Percentiles rank a stretch among this genome's conserved stretches.
Conservation (phyloP, 2,797 vertebrate genomes). For the Poeciliopsis gracilis region DNA sequence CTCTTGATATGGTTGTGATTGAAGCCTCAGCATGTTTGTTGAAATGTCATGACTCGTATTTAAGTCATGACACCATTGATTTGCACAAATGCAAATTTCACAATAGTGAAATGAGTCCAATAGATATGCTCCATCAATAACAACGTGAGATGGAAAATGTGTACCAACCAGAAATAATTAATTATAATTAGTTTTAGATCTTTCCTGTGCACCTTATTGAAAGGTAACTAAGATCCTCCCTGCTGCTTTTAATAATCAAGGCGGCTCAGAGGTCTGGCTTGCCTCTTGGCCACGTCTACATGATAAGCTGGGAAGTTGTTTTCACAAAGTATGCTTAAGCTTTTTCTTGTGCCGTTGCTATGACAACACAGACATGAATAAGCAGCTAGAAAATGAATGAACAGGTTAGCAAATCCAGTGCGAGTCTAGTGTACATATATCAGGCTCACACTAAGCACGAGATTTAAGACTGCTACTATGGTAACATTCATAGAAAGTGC, state of each 20-base stretch:
- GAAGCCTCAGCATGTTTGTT: not conserved
- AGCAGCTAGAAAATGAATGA: constrained; percentile 2
- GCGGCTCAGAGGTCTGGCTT: not conserved
- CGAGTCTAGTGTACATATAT: constrained; percentile 1
- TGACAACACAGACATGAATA: constrained; percentile 23
- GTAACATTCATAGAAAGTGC: constrained; percentile 6
- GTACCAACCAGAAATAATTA: not conserved
- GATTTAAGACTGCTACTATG: not conserved
- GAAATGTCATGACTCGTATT: not conserved
- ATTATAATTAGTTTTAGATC: not conserved
- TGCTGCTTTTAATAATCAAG: not conserved
- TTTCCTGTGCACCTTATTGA: not conserved
- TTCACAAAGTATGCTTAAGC: not conserved
- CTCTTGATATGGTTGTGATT: not conserved
- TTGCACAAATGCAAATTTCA: too few relatives aligned
- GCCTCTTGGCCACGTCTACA: constrained; percentile 5
- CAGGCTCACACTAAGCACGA: constrained; percentile 10
- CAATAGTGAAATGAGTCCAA: not conserved
- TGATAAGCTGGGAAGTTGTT: constrained; percentile 13
- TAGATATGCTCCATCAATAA: not conserved
- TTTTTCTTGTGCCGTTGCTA: constrained; percentile 34
- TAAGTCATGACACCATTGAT: not conserved
- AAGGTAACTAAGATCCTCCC: not conserved
- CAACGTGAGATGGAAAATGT: not conserved
- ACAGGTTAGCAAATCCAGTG: not conserved